Conservation (phyloP, 2,113 vertebrate species). For the Onychostoma macrolepis region DNA sequence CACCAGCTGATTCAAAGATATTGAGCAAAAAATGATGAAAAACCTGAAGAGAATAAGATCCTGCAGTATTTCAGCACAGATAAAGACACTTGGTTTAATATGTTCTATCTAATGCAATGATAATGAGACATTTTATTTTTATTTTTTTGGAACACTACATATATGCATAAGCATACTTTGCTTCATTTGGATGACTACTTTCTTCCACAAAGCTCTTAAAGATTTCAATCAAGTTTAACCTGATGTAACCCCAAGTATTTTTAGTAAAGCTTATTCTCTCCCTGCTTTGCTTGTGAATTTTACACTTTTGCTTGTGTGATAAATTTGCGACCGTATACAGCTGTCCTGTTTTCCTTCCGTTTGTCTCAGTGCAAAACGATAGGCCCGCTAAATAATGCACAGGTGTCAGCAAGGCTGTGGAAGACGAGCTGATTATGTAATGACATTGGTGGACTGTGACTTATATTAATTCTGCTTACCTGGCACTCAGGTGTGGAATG, state of each 20-base stretch:
- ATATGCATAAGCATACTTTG: background rate
- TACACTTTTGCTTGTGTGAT: background rate
- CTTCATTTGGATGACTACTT: background rate
- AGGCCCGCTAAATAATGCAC: conserved; percentile 15
- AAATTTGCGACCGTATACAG: background rate
- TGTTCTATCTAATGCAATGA: background rate
- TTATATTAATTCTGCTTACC: background rate
- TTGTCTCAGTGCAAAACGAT: background rate
- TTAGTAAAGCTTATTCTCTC: background rate
- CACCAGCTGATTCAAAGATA: background rate
- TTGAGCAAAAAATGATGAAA: background rate
- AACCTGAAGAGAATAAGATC: background rate
- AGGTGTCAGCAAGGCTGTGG: background rate
- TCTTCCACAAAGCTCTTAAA: background rate
- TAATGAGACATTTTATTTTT: background rate
- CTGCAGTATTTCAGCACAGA: background rate
- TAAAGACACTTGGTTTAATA: background rate
- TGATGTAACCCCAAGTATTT: background rate
- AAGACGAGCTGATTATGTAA: background rate
- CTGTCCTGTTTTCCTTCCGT: background rate
- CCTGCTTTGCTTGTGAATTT: background rate
- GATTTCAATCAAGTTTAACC: background rate
- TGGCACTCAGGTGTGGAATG: background rate
- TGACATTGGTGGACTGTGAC: background rate
- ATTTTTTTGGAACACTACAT: background rate